Percentiles rank a stretch among this genome's conserved stretches.
phyloP scores from a whole-genome alignment of 2,113 vertebrate genomes.

The Entelurus aequoreus region DNA sequence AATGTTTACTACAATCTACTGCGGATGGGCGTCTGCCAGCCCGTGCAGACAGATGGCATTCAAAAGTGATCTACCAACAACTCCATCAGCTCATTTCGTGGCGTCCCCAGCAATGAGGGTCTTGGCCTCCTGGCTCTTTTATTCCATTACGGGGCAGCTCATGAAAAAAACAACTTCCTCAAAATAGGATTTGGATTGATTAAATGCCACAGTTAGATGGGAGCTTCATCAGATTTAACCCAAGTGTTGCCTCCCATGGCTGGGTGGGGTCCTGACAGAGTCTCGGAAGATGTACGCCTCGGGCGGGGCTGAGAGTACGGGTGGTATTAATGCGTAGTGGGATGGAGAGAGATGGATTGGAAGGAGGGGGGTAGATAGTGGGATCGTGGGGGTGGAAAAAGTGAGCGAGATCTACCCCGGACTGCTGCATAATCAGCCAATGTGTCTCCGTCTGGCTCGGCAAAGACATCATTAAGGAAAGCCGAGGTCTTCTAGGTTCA shows the following conservation, averaged over 20 bases:
- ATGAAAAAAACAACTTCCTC: slow-evolving; percentile 66
- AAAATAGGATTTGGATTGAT: slow-evolving; percentile 75
- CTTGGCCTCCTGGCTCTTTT: slow-evolving; percentile 52
- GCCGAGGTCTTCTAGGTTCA: slow-evolving; percentile 54
- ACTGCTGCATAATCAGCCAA: slow-evolving; percentile 56
- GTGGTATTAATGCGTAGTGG: slow-evolving; percentile 23
- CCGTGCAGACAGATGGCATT: slow-evolving; percentile 29
- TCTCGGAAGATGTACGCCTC: slow-evolving; percentile 26
- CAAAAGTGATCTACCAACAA: slow-evolving; percentile 48
- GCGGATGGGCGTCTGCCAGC: slow-evolving; percentile 18
- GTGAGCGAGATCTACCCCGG: slow-evolving; percentile 28
- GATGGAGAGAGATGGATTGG: slow-evolving; percentile 20
- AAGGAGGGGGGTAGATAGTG: slow-evolving; percentile 32
- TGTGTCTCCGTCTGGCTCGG: slow-evolving; percentile 54
- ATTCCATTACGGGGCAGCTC: slow-evolving; percentile 60
- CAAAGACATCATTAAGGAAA: slow-evolving; percentile 66
- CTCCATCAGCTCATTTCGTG: slow-evolving; percentile 55
- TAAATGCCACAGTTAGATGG: slow-evolving; percentile 63
- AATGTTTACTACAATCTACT: slow-evolving; percentile 17
- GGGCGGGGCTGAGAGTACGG: neutral
- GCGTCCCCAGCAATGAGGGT: slow-evolving; percentile 48
- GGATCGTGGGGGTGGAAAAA: slow-evolving; percentile 20
- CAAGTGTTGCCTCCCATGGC: slow-evolving; percentile 47
- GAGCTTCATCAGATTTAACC: slow-evolving; percentile 63
- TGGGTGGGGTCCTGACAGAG: slow-evolving; percentile 32